Evolutionary conservation across 2,113 vertebrate species (phyloP).

Genomic region (Eublepharis macularius): DNA sequence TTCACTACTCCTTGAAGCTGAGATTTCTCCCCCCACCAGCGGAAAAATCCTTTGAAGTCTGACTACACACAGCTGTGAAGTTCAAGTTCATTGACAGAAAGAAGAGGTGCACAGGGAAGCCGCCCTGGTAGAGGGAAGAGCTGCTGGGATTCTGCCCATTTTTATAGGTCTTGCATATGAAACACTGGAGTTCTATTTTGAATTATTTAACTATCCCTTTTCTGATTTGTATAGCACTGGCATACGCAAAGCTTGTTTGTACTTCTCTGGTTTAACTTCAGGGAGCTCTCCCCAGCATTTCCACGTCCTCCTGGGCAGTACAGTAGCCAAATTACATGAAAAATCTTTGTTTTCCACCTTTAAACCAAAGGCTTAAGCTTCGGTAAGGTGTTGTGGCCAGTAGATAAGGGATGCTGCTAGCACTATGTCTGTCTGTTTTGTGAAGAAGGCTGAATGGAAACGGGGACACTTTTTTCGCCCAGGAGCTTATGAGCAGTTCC

Average conservation of each 20-base stretch:
- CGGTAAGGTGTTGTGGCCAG: slow-evolving; percentile 12
- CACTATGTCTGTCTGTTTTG: neutral
- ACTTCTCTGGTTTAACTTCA: neutral
- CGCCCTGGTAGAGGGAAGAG: neutral
- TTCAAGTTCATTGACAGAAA: neutral
- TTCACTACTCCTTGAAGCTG: neutral
- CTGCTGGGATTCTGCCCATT: neutral
- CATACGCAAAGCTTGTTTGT: neutral
- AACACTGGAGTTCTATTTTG: slow-evolving; percentile 57
- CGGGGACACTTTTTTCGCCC: neutral
- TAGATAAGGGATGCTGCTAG: slow-evolving; percentile 23
- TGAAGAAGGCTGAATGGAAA: neutral
- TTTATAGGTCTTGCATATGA: slow-evolving; percentile 31
- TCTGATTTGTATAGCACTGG: slow-evolving; percentile 31
- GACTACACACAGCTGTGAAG: neutral
- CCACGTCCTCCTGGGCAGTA: neutral
- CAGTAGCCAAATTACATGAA: slow-evolving; percentile 25
- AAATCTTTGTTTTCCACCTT: slow-evolving; percentile 4
- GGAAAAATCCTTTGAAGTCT: neutral
- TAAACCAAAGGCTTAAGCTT: neutral
- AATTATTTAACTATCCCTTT: slow-evolving; percentile 38
- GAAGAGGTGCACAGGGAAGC: neutral
- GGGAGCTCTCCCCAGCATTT: neutral
- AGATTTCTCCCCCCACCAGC: neutral
- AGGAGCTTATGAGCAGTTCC: slow-evolving; percentile 16